These are phyloP conservation scores for Atherix ibis DNA, from an alignment of 2,888 invertebrate genomes.

Conservation along the genomic window DNA sequence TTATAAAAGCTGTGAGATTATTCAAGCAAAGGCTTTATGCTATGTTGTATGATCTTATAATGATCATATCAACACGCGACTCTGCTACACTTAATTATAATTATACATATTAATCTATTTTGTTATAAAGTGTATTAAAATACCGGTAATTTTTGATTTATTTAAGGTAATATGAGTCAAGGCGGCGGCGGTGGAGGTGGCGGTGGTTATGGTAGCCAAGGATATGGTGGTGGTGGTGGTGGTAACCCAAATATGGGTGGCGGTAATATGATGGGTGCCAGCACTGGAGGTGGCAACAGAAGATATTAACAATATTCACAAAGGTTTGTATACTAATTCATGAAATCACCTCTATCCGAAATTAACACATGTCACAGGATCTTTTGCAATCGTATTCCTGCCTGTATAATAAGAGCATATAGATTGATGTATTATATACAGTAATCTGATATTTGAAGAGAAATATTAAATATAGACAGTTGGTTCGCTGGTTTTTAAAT, in stretches of 20 bases:
- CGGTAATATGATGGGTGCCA: conserved; percentile 12
- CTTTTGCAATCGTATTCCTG: neutral
- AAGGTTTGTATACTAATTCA: conserved; percentile 4
- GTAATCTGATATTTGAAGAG: neutral
- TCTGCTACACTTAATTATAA: conserved; percentile 21
- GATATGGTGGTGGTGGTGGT: conserved; percentile 15
- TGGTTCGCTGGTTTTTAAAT: too few species aligned
- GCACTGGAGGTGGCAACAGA: conserved; percentile 15
- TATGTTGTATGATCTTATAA: conserved; percentile 28
- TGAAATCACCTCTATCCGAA: too few species aligned
- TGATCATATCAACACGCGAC: conserved; percentile 31
- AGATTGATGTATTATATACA: neutral
- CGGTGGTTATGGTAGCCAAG: conserved; percentile 13
- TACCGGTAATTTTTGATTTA: too few species aligned
- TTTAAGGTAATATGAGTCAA: conserved; percentile 12
- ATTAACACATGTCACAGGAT: neutral
- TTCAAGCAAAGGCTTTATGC: conserved; percentile 27
- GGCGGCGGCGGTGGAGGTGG: conserved; percentile 12
- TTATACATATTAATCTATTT: neutral
- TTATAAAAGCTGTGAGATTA: conserved; percentile 24
- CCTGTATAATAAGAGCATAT: neutral
- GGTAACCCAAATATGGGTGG: conserved; percentile 13
- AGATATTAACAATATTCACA: conserved; percentile 11
- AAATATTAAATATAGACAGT: too few species aligned
- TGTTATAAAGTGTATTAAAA: too few species aligned